Evolutionary conservation across 1,140 invertebrate species (phyloP), one percentile per base, ranked within the genome.

Genomic region (Oryzaephilus surinamensis): DNA sequence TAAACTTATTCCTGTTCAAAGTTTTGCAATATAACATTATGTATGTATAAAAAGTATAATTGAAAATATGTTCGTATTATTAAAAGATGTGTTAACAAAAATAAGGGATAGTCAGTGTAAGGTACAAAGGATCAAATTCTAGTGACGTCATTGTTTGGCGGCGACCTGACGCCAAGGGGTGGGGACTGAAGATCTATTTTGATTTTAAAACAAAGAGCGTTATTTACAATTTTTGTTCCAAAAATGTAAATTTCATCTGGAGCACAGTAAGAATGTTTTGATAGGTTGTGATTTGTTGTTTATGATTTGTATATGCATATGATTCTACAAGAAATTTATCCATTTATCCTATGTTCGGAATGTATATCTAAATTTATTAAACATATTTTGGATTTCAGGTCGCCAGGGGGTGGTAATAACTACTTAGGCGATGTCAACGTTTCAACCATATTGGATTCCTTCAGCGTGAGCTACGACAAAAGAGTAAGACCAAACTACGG

Each of bases 401-500:
- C 48, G 31, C 55, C 58, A 39, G 48, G 49, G 36, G 80, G 71
- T 39, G 77, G 79, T 48, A 81, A 81, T 49, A 84, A 81, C 56
- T 84, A 83, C 77, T 70, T 84, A 55, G 81, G 81, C 50, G 84
- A 87, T 64, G 84, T 88, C 57, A 92, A 92, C 70, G 90, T 94
- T 69, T 90, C 88, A 43, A 81, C 82, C 58, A 92, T 93, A 61
- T 70, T 94, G 63, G 87, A 94, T 71, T 88, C 84, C 49, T 85
- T 93, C 66, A 89, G 85, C 63, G 79, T 84, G 62, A 91, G 85
- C 71, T 96, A 96, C 71, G 92, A 96, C 74, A 95, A 95, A 79
- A 79, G 92, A 80, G 85, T 96, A 76, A 84, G 91, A 72, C 92
- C 92, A 60, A 93, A 93, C 70, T 96, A 96, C 71, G 90, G 91